Evolutionary conservation across 2,888 invertebrate species (phyloP), one percentile per base, ranked within the genome.

Genomic region (Resseliella maxima): DNA sequence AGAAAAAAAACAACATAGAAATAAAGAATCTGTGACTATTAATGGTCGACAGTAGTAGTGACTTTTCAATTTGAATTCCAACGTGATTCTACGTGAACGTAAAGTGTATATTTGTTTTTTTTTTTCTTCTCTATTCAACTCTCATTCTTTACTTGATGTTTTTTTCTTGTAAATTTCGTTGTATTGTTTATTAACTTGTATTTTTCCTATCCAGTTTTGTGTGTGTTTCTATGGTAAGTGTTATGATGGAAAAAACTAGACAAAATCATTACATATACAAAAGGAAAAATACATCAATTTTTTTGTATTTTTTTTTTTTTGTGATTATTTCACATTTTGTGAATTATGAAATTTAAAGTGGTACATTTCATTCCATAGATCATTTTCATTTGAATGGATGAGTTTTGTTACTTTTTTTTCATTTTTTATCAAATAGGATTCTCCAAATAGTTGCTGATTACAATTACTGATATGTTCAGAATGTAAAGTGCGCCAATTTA

Each of bases 181-280:
- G 81, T 81, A 81, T 36, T 81, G 36, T 83, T 38, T 83, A 38
- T 83, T 83, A n/a, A 38, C 38, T n/a, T 83, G 83, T 83, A 83
- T 38, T 83, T 83, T 83, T 83, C 38, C 83, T n/a, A 83, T 83
- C 83, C 38, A 83, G 41, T 24, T 83, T 21, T 38, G 38, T 38
- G 83, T 83, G 83, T 83, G 38, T 83, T 83, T 83, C 21, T 83
- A 3, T 83, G 83, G 41, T 83, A 38, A 83, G 83, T 83, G 83
- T 83, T n/a, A 83, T 38, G n/a, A 83, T 5, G 31, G n/a, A 24
- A 59, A 24, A 81, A 81, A 81, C 35, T 81, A 81, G 36, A 81
- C 5, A 81, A 81, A 81, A 18, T 36, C 81, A 36, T 5, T 36
- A 81, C 81, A 81, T 24, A 35, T 81, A 18, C 81, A 81, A 36